These are phyloP conservation scores for Stegastes partitus DNA, from an alignment of 2,113 vertebrate species.

Conservation along the genomic window DNA sequence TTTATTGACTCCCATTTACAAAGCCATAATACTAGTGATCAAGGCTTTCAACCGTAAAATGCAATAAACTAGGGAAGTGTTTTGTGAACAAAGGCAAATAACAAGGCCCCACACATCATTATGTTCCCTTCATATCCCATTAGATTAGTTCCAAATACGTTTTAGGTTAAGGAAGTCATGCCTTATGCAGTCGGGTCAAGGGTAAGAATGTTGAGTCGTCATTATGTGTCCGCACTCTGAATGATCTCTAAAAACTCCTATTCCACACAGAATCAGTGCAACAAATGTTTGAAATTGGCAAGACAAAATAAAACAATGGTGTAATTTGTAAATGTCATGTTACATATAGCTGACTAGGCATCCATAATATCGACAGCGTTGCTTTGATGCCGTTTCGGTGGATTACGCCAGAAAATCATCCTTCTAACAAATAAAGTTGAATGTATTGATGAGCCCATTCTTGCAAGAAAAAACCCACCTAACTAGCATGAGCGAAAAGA, in stretches of 20 bases:
- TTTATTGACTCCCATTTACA: constrained; percentile 84
- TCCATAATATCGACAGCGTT: background rate
- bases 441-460: constrained; percentile 1
- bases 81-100: constrained; percentile 84
- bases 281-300: constrained; percentile 2
- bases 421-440: background rate
- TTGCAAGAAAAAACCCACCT: constrained; percentile 27
- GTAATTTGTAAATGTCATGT: background rate
- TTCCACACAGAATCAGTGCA: constrained; percentile 9
- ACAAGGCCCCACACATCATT: constrained; percentile 80
- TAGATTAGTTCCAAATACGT: constrained; percentile 70
- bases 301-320: background rate
- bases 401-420: constrained; percentile 31
- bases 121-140: constrained; percentile 78
- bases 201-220: constrained; percentile 56
- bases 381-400: constrained; percentile 30
- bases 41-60: constrained; percentile 81
- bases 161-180: constrained; percentile 59
- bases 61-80: constrained; percentile 83
- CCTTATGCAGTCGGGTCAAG: constrained; percentile 52
- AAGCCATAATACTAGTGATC: constrained; percentile 84
- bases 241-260: constrained; percentile 4
- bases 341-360: constrained; percentile 4
- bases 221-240: constrained; percentile 31
- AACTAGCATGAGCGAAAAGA: constrained; percentile 40